These are phyloP conservation scores for Lophotriccus pileatus DNA, from an alignment of 2,797 vertebrate genomes.

Conservation along the genomic window DNA sequence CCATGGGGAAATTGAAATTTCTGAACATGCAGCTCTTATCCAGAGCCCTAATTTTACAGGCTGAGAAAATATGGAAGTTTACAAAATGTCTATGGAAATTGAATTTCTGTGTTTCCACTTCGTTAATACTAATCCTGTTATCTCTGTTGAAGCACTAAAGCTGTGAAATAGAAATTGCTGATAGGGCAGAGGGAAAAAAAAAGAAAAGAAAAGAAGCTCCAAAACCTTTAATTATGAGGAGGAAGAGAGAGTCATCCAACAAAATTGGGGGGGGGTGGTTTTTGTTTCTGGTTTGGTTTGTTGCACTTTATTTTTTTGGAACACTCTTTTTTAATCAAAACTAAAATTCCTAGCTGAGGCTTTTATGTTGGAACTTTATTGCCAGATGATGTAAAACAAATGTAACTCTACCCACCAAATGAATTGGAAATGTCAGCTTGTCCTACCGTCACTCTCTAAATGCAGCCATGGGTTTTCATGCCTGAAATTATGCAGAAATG, in stretches of 20 bases:
- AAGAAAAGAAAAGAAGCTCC: background rate
- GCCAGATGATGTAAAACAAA: conserved; percentile 47
- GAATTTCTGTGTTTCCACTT: background rate
- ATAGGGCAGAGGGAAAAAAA: background rate
- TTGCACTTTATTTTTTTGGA: background rate
- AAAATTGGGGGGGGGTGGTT: fast-evolving
- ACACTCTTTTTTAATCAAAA: conserved; percentile 16
- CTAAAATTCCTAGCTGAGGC: background rate
- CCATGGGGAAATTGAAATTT: background rate
- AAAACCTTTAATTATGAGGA: background rate
- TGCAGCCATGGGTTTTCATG: conserved; percentile 2
- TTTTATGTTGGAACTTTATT: conserved; percentile 27
- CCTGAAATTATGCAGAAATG: conserved; percentile 1
- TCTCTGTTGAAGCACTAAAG: background rate
- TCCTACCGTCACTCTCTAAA: conserved; percentile 4
- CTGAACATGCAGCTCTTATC: background rate
- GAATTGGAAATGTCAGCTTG: background rate
- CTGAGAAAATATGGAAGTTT: background rate
- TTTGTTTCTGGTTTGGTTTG: background rate
- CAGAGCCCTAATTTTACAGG: background rate
- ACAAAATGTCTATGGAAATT: background rate
- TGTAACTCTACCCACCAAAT: background rate
- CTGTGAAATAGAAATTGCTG: background rate
- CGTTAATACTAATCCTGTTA: background rate
- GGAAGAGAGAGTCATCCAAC: background rate